A percentile compares a stretch with the other conserved stretches of the same genome.
These are phyloP conservation scores for Clistopyga incitator DNA, from an alignment of 2,888 invertebrate species.

Conservation along the genomic window DNA sequence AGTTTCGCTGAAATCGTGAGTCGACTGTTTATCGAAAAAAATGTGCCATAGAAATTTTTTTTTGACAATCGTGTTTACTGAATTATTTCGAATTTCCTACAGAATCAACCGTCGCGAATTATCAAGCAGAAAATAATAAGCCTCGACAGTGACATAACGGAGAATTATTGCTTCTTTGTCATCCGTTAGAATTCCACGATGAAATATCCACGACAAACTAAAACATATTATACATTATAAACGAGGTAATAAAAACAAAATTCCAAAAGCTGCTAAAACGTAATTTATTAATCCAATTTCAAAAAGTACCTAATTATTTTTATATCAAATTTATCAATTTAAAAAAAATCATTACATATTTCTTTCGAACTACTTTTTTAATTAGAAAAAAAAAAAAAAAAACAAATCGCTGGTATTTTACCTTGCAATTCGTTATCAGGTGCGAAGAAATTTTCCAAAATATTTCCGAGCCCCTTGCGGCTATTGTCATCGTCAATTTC, in stretches of 20 bases:
- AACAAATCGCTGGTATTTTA: not conserved
- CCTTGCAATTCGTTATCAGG: conserved; percentile 7
- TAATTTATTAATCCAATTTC: too few relatives aligned
- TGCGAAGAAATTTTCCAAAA: not conserved
- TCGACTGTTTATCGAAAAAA: not conserved
- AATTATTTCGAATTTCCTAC: not conserved
- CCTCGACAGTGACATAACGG: conserved; percentile 58
- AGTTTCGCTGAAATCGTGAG: not conserved
- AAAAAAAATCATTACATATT: too few relatives aligned
- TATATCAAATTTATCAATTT: too few relatives aligned
- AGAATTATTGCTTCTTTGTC: conserved; percentile 51
- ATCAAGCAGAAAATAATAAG: conserved; percentile 52
- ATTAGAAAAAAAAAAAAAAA: not conserved
- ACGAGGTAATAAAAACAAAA: not conserved
- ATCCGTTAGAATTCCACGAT: conserved; percentile 56
- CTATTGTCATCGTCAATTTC: not conserved
- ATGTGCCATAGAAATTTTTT: too few relatives aligned
- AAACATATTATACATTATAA: not conserved
- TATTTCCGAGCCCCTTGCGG: not conserved
- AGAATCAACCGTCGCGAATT: not conserved
- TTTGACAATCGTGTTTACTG: not conserved
- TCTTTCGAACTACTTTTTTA: not conserved
- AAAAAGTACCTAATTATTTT: too few relatives aligned
- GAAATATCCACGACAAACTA: not conserved
- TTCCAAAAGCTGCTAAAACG: not conserved